Evolutionary conservation across 1,140 invertebrate species (phyloP).

Genomic region (Lysiphlebus fabarum): DNA sequence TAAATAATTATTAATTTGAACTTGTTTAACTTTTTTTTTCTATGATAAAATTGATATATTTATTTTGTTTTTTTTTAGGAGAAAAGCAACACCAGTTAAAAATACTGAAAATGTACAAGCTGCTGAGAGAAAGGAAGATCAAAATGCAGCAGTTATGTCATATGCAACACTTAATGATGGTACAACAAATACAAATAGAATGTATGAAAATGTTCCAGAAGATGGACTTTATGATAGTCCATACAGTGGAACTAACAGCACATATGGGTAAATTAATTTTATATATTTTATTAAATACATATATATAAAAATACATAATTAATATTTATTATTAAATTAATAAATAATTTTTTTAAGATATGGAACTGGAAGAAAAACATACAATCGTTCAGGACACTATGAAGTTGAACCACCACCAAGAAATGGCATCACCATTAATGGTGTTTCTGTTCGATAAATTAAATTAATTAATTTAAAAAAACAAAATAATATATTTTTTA

Average conservation of each 20-base stretch:
- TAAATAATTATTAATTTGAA: neutral
- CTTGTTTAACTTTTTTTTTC: too few species aligned
- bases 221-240: conserved; percentile 72
- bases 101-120: conserved; percentile 84
- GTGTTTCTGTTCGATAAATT: conserved; percentile 65
- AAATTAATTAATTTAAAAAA: conserved; percentile 1
- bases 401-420: conserved; percentile 65
- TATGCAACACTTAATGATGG: conserved; percentile 74
- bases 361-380: conserved; percentile 61
- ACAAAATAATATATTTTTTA: conserved; percentile 8
- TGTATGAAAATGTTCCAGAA: conserved; percentile 72
- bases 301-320: conserved; percentile 33
- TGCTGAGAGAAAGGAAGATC: conserved; percentile 78
- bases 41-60: too few species aligned
- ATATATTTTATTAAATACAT: neutral
- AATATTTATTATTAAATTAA: conserved; percentile 16
- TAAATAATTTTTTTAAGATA: conserved; percentile 43
- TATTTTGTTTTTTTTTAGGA: conserved; percentile 52
- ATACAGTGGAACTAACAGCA: conserved; percentile 57
- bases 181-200: conserved; percentile 60
- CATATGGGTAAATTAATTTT: conserved; percentile 53
- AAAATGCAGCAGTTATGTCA: conserved; percentile 81
- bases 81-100: conserved; percentile 79
- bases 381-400: conserved; percentile 63
- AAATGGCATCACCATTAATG: conserved; percentile 70